Base-by-base conservation (phyloP, 2,113 vertebrate species). In the Hyperoodon ampullatus region DNA sequence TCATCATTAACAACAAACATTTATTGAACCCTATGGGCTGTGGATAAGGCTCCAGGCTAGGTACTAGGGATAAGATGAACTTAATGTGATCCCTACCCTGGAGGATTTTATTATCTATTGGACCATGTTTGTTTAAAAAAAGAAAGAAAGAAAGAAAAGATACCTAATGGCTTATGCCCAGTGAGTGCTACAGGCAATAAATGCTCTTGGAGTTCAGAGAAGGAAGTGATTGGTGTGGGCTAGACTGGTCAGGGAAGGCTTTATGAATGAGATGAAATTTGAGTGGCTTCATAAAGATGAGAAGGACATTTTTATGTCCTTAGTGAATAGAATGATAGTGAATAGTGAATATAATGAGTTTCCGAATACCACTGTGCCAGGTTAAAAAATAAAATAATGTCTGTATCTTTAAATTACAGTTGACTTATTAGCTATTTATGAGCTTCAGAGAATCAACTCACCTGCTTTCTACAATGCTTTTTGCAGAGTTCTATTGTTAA, bases 1-100 rank as follows among this genome's bases (percentile, higher is more conserved):
- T 97, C 92, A 95, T 97, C 89, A 93, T 94, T 97, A 97, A 88
- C 83, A 95, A 66, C 71, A 95, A 96, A 90, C 75, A 93, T 93
- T 96, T 98, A 98, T 94, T 82, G 96, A 98, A 95, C 89, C 71
- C 87, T 95, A 82, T 10, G 60, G 68, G 55, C 74, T 95, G 33
- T n/a, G 44, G 53, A 94, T 82, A 55, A 90, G 53, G 75, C 83
- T 92, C 70, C 58, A 95, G 88, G 83, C 44, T 92, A 96, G 80
- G 85, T 88, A 68, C 84, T 61, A 21, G 39, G 58, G 60, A 93
- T 91, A 94, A 94, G 65, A 96, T 50, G 50, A 94, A 89, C 90
- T 95, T 86, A 92, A 95, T 71, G 55, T 60, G 55, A 87, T 92
- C 53, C 24, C 30, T 88, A 81, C 39, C 30, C 60, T 44, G 19